Percentiles rank a stretch among this genome's conserved stretches.
Conservation (phyloP, 1,140 invertebrate genomes). For the Mamestra configurata region DNA sequence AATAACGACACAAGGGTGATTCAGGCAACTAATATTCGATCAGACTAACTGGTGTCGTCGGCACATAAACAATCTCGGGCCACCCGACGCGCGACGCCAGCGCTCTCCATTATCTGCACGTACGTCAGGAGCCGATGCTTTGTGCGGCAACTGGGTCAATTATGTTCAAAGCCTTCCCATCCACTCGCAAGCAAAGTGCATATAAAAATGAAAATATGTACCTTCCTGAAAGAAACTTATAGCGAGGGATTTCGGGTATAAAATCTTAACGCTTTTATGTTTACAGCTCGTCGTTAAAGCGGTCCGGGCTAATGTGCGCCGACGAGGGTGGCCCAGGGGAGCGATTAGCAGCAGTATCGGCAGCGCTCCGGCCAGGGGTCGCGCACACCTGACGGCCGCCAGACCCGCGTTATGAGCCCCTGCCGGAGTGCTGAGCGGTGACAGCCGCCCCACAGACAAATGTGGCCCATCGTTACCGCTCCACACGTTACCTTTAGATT, state of each 20-base stretch:
- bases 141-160: constrained; percentile 30
- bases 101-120: neutral
- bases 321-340: constrained; percentile 54
- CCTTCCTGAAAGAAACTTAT: constrained; percentile 17
- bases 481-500: constrained; percentile 40
- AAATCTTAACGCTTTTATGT: constrained; percentile 46
- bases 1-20: neutral
- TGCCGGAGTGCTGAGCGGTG: constrained; percentile 40
- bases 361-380: constrained; percentile 36
- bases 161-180: constrained; percentile 28
- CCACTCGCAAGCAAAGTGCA: neutral
- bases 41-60: neutral
- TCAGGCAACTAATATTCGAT: constrained; percentile 14
- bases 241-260: constrained; percentile 15
- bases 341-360: constrained; percentile 55
- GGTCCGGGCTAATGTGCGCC: constrained; percentile 42
- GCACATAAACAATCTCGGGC: neutral
- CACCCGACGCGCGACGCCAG: neutral
- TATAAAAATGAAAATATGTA: constrained; percentile 29
- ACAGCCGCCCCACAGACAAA: constrained; percentile 44
- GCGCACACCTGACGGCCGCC: constrained; percentile 50
- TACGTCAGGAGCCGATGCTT: constrained; percentile 19
- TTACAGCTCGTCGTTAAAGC: constrained; percentile 29
- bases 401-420: constrained; percentile 42
- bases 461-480: constrained; percentile 23